Conservation (phyloP, 2,113 vertebrate species). For the Carassius gibelio region DNA sequence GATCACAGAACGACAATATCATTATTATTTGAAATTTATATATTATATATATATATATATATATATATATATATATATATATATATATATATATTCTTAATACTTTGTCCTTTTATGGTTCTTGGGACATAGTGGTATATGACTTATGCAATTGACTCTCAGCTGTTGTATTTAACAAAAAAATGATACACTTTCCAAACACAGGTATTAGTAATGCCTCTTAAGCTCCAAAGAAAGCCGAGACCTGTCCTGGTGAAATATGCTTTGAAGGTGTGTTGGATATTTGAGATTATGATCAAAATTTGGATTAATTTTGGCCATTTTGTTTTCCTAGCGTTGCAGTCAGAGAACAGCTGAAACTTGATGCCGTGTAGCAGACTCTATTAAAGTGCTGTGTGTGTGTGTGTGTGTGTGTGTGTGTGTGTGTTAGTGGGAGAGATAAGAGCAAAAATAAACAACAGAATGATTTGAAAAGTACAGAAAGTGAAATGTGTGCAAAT, state of each 20-base stretch:
- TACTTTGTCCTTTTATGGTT: neutral
- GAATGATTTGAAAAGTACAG: constrained; percentile 20
- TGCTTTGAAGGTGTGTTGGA: constrained; percentile 70
- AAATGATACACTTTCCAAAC: neutral
- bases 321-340: constrained; percentile 59
- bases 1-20: no score
- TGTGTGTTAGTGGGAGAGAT: neutral
- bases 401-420: no score
- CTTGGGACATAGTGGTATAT: neutral
- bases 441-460: constrained; percentile 14
- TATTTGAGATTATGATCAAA: constrained; percentile 58
- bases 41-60: no score
- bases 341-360: constrained; percentile 28
- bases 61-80: no score
- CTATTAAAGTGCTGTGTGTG: neutral
- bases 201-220: constrained; percentile 12
- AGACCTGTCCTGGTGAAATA: constrained; percentile 53
- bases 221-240: constrained; percentile 60
- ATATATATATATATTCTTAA: neutral
- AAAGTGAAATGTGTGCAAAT: constrained; percentile 6
- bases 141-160: constrained; percentile 26
- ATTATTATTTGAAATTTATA: no score
- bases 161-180: constrained; percentile 46
- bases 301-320: constrained; percentile 53
- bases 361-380: neutral